These are phyloP conservation scores for Paracanthobrama guichenoti DNA, from an alignment of 2,113 vertebrate genomes.

Conservation along the genomic window DNA sequence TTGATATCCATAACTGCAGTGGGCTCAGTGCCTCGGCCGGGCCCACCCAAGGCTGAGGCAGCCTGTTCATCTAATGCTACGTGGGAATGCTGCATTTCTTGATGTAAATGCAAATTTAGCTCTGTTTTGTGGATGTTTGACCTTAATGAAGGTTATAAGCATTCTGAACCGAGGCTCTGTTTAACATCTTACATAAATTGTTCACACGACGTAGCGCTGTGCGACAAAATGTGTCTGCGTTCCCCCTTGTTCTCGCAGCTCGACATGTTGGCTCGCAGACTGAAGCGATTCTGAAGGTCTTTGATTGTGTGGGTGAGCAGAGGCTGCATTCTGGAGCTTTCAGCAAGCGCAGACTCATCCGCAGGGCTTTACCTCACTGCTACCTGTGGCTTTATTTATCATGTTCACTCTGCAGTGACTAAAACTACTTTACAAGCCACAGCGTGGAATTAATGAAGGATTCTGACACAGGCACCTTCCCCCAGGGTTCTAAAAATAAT, in stretches of 20 bases:
- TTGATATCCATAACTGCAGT: conserved; percentile 20
- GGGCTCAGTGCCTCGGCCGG: background rate
- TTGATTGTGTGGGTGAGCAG: conserved; percentile 25
- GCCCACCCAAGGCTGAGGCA: conserved; percentile 7
- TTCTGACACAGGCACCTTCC: conserved; percentile 50
- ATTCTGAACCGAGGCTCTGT: background rate
- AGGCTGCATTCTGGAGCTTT: conserved; percentile 25
- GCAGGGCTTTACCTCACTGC: conserved; percentile 34
- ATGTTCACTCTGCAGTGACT: conserved; percentile 44
- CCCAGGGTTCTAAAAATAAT: conserved; percentile 50
- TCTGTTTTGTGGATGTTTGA: conserved; percentile 8
- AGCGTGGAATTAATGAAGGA: conserved; percentile 44
- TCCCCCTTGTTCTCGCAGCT: background rate
- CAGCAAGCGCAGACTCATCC: conserved; percentile 27
- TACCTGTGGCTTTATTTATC: conserved; percentile 48
- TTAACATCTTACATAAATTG: conserved; percentile 17
- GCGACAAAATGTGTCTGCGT: background rate
- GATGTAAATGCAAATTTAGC: background rate
- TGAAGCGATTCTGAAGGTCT: conserved; percentile 15
- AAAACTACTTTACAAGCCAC: conserved; percentile 46
- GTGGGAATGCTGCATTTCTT: background rate
- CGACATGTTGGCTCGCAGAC: conserved; percentile 28
- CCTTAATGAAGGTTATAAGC: background rate
- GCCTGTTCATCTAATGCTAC: background rate
- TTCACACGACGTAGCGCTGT: background rate